A percentile compares a stretch with the other conserved stretches of the same genome.
Conservation (phyloP, 2,888 invertebrate genomes). For the Candidula unifasciata region DNA sequence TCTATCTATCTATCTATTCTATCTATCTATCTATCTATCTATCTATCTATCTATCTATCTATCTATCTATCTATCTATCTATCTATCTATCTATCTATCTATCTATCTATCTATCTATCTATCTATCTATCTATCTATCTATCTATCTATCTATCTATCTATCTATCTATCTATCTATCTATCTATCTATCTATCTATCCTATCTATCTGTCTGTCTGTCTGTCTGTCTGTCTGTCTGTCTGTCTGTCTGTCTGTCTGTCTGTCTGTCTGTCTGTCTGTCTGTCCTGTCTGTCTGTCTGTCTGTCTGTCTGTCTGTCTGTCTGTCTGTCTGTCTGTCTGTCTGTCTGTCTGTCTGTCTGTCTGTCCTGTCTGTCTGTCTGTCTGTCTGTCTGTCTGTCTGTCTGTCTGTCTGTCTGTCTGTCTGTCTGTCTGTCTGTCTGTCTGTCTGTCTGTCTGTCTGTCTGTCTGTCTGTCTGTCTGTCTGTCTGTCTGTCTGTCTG, state of each 20-base stretch:
- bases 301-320: neutral
- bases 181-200: neutral
- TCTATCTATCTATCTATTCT: constrained; percentile 14
- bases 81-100: neutral
- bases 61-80: neutral
- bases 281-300: neutral
- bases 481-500: neutral
- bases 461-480: no score
- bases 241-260: constrained; percentile 8
- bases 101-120: neutral
- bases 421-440: no score
- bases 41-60: constrained; percentile 1
- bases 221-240: neutral
- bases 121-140: neutral
- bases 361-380: no score
- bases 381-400: no score
- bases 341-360: no score
- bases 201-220: neutral
- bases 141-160: neutral
- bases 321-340: no score
- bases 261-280: constrained; percentile 1
- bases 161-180: neutral
- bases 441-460: no score
- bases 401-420: neutral
- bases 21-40: neutral